Evolutionary conservation across 2,797 vertebrate genomes (phyloP), one percentile per base, ranked within the genome.

Genomic region (Helicolenus hilgendorfi): DNA sequence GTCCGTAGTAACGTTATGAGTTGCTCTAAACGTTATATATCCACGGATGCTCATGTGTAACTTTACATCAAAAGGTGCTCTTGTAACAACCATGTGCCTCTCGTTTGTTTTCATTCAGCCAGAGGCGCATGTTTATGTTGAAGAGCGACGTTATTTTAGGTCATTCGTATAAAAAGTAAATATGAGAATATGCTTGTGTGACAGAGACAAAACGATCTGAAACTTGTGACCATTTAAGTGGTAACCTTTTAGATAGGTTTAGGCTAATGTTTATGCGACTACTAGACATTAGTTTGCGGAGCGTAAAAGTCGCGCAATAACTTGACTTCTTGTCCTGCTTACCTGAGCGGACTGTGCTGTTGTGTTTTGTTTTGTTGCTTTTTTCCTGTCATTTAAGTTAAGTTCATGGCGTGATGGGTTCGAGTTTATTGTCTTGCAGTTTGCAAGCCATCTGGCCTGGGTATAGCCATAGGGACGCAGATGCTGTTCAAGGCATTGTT

Each of bases 401-500:
- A 95, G 95, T 97, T 97, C 91, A 94, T 72, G 91, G 90, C 45
- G 77, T 89, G 88, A 80, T 41, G 38, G 89, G 73, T 88, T 89
- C 24, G 89, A 93, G 91, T 96, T 95, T 96, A 96, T 97, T 97
- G 97, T 97, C 94, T 93, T 67, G 77, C 63, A n/a, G 55, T 84
- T 88, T 83, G 76, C 55, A 68, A 92, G 95, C 94, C 94, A 94
- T 94, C 94, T 95, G 93, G 91, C 94, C 87, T 2, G 89, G 86
- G 94, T 88, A 20, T 55, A 89, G 92, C 91, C 91, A 88, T 79
- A 89, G 95, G 95, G 96, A 96, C 95, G 94, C 96, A 96, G 96
- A 96, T 96, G 96, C 95, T 92, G 87, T 73, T 86, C 87, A 38
- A 4, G 89, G 93, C 93, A 96, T 97, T 97, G 97, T 97, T 97